Percentiles rank a stretch among this genome's conserved stretches.
Conservation (phyloP, 2,888 invertebrate species). For the Spatulosminthurus flaviceps region DNA sequence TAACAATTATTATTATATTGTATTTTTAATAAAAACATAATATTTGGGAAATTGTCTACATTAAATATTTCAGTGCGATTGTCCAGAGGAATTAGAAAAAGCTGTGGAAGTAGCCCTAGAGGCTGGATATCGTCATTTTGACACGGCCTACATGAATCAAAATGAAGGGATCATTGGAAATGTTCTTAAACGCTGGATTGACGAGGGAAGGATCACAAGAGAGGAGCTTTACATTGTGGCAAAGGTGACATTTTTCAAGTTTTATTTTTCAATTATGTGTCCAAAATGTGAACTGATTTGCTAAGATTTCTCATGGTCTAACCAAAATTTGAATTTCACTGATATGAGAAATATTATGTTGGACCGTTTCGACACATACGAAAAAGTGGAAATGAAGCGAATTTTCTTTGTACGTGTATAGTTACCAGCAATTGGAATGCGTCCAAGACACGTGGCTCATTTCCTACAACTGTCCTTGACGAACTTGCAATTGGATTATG, state of each 20-base stretch:
- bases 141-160: constrained; percentile 79
- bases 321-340: background rate
- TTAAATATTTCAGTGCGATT: constrained; percentile 34
- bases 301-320: too few relatives aligned
- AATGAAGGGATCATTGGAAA: constrained; percentile 81
- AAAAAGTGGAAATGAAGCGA: too few relatives aligned
- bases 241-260: constrained; percentile 71
- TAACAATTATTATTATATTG: background rate
- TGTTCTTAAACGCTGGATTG: constrained; percentile 77
- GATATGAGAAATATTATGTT: background rate
- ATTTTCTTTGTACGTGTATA: constrained; percentile 34
- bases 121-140: constrained; percentile 84
- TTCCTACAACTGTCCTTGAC: constrained; percentile 67
- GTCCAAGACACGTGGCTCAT: constrained; percentile 50
- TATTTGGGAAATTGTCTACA: too few relatives aligned
- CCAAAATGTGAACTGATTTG: background rate
- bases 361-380: too few relatives aligned
- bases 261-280: background rate
- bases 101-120: constrained; percentile 77
- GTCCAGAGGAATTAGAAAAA: constrained; percentile 66
- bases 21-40: background rate
- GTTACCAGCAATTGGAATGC: constrained; percentile 59
- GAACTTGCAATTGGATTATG: constrained; percentile 78
- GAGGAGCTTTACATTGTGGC: constrained; percentile 85
- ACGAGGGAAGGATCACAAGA: constrained; percentile 74